phyloP scores from a whole-genome alignment of 2,113 vertebrate species.

The Dascyllus trimaculatus region DNA sequence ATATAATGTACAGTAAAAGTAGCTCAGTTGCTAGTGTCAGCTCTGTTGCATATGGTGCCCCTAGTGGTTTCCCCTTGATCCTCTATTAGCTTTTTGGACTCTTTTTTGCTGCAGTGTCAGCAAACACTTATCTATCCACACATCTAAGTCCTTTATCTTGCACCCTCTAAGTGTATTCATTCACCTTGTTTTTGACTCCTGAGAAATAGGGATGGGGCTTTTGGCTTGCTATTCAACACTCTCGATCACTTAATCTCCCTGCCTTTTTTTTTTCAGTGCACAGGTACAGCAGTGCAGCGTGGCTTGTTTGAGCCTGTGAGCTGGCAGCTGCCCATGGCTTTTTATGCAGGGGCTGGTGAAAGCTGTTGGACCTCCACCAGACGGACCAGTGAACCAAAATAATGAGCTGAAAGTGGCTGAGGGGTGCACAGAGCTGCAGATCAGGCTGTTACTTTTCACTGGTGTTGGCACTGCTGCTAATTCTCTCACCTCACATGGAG shows the following conservation, averaged over 20 bases:
- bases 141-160: too few relatives aligned
- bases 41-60: background rate
- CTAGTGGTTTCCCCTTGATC: background rate
- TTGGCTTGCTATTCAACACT: background rate
- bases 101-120: background rate
- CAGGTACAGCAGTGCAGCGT: conserved; percentile 25
- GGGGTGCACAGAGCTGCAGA: conserved; percentile 54
- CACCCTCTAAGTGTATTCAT: background rate
- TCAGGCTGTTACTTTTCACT: conserved; percentile 22
- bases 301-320: conserved; percentile 40
- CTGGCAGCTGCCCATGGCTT: conserved; percentile 47
- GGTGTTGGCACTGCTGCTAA: conserved; percentile 21
- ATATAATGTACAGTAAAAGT: background rate
- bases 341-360: conserved; percentile 45
- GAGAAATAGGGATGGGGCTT: background rate
- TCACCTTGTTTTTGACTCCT: background rate
- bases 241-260: background rate
- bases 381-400: conserved; percentile 73
- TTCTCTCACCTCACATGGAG: conserved; percentile 34
- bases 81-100: background rate
- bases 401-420: conserved; percentile 69
- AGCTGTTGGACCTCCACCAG: conserved; percentile 65
- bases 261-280: conserved; percentile 21
- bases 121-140: too few relatives aligned
- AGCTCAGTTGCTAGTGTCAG: background rate